Evolutionary conservation across 2,797 vertebrate species (phyloP), one percentile per base, ranked within the genome.

Genomic region (Hydrolagus colliei): DNA sequence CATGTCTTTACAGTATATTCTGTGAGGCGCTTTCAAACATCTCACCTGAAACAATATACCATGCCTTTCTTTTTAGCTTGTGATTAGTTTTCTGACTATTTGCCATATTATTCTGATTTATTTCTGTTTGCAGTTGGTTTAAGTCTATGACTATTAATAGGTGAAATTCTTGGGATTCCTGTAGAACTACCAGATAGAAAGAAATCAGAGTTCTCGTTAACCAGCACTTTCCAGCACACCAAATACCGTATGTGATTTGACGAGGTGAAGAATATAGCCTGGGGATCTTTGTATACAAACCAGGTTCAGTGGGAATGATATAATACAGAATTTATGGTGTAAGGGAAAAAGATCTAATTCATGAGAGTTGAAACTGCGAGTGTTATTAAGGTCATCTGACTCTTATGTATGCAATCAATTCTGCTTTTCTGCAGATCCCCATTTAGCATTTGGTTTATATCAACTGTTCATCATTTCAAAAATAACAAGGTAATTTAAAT

Each of bases 381-480:
- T 71, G 65, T 71, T 84, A 84, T 68, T 52, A 12, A 41, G 10
- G 79, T 52, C 67, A 41, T 5, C 12, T 68, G 41, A 52, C 2
- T 71, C 79, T 84, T 27, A 16, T 84, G 32, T 41, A 6, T 84
- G 32, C 52, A 18, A 32, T 67, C 20, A 67, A 68, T 18, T 52
- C 41, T 52, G 41, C 27, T 41, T 84, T 59, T 18, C 32, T 63
- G 68, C 16, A 11, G 8, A 6, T 84, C 65, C 32, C 63, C 16
- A 20, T 52, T 71, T 84, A 71, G 32, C 52, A 52, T 20, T 82
- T 18, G n/a, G 18, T 84, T 84, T 41, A 71, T 84, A 32, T n/a
- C 32, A 27, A 32, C 65, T 20, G n/a, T 84, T 84, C 71, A 20
- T 84, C 32, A 84, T 41, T 84, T 52, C 79, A 84, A 84, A 84